These are phyloP conservation scores for Arvicanthis niloticus DNA, from an alignment of 2,113 vertebrate genomes.

Conservation along the genomic window DNA sequence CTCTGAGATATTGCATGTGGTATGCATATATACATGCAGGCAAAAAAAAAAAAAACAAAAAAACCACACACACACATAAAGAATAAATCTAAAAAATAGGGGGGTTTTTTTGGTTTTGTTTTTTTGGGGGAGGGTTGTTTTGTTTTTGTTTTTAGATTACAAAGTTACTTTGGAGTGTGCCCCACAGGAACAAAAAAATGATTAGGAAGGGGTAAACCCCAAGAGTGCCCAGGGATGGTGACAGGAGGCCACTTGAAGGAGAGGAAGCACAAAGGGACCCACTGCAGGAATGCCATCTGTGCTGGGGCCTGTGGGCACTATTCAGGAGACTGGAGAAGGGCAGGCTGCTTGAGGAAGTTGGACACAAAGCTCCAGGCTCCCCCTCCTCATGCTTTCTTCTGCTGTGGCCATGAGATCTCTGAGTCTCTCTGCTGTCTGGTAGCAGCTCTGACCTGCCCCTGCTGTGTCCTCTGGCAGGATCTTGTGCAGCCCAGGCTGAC, in stretches of 20 bases:
- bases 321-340: neutral
- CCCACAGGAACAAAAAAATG: neutral
- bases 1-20: neutral
- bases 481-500: neutral
- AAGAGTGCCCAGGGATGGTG: neutral
- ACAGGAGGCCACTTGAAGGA: neutral
- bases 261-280: neutral
- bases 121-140: neutral
- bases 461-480: neutral
- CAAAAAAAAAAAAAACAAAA: too few relatives aligned
- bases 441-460: neutral
- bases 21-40: neutral
- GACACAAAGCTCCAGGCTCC: neutral
- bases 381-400: neutral
- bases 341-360: neutral
- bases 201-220: neutral
- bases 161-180: neutral
- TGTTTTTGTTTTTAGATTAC: neutral
- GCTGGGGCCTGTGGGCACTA: neutral
- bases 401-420: neutral
- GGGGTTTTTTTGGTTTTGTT: neutral
- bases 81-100: neutral
- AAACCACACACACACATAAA: neutral
- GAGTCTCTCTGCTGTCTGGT: neutral
- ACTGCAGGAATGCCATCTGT: neutral